These are phyloP conservation scores for Ictalurus furcatus DNA, from an alignment of 2,113 vertebrate species.

Conservation along the genomic window DNA sequence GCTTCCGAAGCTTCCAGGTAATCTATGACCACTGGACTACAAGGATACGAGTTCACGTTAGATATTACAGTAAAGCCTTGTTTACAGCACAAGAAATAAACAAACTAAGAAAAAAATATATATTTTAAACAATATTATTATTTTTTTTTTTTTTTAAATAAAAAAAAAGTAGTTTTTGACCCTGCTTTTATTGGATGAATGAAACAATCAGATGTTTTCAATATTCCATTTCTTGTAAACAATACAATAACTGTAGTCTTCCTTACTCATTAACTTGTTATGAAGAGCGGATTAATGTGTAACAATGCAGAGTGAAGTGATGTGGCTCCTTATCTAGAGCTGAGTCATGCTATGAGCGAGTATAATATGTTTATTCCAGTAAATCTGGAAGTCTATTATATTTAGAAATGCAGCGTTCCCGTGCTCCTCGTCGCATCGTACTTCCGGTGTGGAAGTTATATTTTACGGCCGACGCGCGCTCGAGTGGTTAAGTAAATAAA, in stretches of 20 bases:
- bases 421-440: conserved; percentile 1
- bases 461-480: background rate
- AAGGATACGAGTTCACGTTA: background rate
- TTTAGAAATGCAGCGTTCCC: conserved; percentile 37
- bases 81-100: background rate
- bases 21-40: background rate
- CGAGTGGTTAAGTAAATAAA: conserved; percentile 8
- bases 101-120: too few relatives aligned
- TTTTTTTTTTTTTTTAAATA: background rate
- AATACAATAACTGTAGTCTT: background rate
- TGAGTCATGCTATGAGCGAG: conserved; percentile 66
- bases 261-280: background rate
- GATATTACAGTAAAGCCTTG: background rate
- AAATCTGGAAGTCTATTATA: conserved; percentile 63
- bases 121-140: too few relatives aligned
- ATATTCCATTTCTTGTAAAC: background rate
- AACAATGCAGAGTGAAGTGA: background rate
- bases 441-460: conserved; percentile 11
- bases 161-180: background rate
- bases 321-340: conserved; percentile 58
- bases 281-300: background rate
- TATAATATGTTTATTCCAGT: conserved; percentile 69
- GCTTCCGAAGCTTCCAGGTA: background rate
- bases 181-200: background rate
- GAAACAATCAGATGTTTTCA: background rate